Base-by-base conservation (phyloP, 2,888 invertebrate species). In the Heteropelma amictum region DNA sequence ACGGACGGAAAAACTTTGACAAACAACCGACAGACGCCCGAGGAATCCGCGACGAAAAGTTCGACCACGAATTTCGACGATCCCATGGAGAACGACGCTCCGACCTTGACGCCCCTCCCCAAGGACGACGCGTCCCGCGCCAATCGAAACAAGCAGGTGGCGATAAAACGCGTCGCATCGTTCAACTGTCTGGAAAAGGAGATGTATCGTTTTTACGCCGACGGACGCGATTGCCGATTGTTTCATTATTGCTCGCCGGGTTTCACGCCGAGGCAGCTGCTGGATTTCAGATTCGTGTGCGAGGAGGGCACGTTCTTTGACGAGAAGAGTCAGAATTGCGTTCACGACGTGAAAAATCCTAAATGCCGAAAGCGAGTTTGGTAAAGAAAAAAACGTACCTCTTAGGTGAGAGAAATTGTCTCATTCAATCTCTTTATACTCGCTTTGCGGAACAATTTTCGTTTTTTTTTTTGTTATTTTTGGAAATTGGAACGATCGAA, bases 161-260 rank as follows among this genome's bases (percentile, higher is more conserved):
- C 71, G 14, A 65, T 79, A 63, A 79, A 78, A 56, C 79, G 82
- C 47, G 78, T 82, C 1, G 86, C 84, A 38, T 88, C 90, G 23
- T 92, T 92, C 84, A 91, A 91, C 76, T 92, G 92, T 80, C 88
- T 91, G 53, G 90, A 91, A 30, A 91, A 90, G 79, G 88, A 90
- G 71, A 87, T 92, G 81, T 90, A 92, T 79, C 89, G 89, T 71
- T 92, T 92, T 84, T 92, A 92, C 81, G 90, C 91, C 1, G 92
- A 92, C 83, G 89, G 89, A 51, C 89, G 91, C 72, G 92, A 92
- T 83, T 92, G 92, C 79, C 89, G 92, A 75, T 85, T 92, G 77
- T 92, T 93, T 81, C 92, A 93, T 82, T 92, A 92, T 78, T 93
- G 92, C 83, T 92, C 92, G 2, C 90, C 90, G n/a, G 92, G 92